Evolutionary conservation across 2,113 vertebrate species (phyloP), one percentile per base, ranked within the genome.

Genomic region (Isichthys henryi): DNA sequence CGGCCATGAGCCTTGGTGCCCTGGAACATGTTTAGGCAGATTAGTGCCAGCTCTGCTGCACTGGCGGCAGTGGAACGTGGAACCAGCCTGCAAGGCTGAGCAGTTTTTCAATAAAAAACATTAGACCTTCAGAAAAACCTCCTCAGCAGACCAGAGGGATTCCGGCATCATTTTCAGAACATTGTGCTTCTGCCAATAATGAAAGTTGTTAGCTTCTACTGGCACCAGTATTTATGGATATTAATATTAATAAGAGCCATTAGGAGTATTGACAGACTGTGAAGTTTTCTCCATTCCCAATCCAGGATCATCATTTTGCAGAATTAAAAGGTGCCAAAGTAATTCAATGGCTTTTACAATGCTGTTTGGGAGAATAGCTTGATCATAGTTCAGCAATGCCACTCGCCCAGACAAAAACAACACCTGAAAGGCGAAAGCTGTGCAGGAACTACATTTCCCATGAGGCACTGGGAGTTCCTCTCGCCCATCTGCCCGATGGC

Each of bases 361-460:
- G 31, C 35, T 43, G 17, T 39, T 19, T 17, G 17, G 35, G 35
- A 80, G 35, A 80, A 39, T 4, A 43, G 74, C 31, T 35, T 21
- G 74, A 80, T 35, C 74, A 19, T 43, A 39, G 74, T 43, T 80
- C 43, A 80, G 74, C 70, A 7, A 35, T 19, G 35, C 15, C 27
- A 15, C 70, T 77, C 39, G 35, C 74, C 31, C 15, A 39, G 35
- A 80, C 23, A n/a, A 13, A 23, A 9, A 45, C 82, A 21, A n/a
- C 39, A n/a, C 82, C 82, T 46, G 39, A 84, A 84, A 23, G 31
- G 35, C 2, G 17, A 43, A 80, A 80, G 13, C 35, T 43, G 74
- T 80, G 74, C 31, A 80, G 35, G 35, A 84, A 84, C 82, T 84
- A 17, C 45, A 84, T 84, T 84, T 84, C 82, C 45, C 45, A 84